Evolutionary conservation across 2,113 vertebrate species (phyloP), one percentile per base, ranked within the genome.

Genomic region (Polyodon spathula): DNA sequence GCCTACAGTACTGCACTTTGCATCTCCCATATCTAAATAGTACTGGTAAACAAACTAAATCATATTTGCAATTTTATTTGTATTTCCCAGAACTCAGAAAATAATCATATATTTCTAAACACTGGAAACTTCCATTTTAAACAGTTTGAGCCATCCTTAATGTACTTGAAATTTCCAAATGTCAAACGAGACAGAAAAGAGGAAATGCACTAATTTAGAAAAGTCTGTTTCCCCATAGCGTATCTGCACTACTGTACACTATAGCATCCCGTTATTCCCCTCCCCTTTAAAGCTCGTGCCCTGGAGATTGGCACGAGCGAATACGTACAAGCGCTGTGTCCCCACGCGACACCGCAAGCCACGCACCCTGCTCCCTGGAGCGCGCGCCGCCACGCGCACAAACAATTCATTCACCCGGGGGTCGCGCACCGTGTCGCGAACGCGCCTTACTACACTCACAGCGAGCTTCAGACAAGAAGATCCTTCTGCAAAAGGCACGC

Each of bases 391-490:
- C 60, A 62, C 69, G 58, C 69, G 58, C 71, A 50, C 52, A 46
- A 15, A 17, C 60, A 63, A 71, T 76, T 78, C 76, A 76, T 78
- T 78, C 76, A 78, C 64, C 60, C 60, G 60, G 65, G 66, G 70
- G 70, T 71, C 64, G 69, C 73, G 76, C 68, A 69, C 73, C 62
- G 63, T 41, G 17, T 61, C 69, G 67, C 46, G 76, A 65, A 62
- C 76, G 76, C 66, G 76, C 74, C 69, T 78, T 78, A 78, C 76
- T 76, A 78, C 67, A 69, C 60, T 51, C 54, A 66, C 63, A 40
- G 27, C 54, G 54, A 62, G 40, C 15, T 57, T 57, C 59, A 46
- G 63, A 46, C 54, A 65, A 61, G n/a, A 56, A 46, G 53, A 60
- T 53, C 58, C 55, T 63, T 54, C 40, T 41, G 63, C 39, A 60